A percentile compares a stretch with the other conserved stretches of the same genome.
These are phyloP conservation scores for Magallana angulata DNA, from an alignment of 1,140 invertebrate genomes.

Conservation along the genomic window DNA sequence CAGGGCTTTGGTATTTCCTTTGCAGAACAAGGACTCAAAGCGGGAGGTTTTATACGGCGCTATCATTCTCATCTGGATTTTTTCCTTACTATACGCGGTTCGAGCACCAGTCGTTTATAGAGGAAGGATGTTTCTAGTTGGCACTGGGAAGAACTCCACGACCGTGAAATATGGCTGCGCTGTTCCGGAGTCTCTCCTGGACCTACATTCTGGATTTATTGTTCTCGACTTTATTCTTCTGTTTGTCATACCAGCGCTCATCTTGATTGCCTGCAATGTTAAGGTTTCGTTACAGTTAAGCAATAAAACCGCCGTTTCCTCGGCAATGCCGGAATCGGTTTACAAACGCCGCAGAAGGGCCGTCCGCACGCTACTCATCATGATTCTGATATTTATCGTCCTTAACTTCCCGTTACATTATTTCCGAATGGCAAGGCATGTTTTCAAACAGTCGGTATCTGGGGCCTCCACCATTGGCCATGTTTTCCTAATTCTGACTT, in stretches of 20 bases:
- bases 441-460: neutral
- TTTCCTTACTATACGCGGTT: conserved; percentile 36
- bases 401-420: conserved; percentile 50
- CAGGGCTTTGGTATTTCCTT: conserved; percentile 41
- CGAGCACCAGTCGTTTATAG: conserved; percentile 40
- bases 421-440: conserved; percentile 21
- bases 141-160: conserved; percentile 17
- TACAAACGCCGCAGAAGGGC: conserved; percentile 27
- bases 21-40: neutral
- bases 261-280: conserved; percentile 43
- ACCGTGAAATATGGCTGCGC: conserved; percentile 5
- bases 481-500: conserved; percentile 44
- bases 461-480: neutral
- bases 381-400: conserved; percentile 47
- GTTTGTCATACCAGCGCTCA: conserved; percentile 34
- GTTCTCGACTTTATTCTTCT: conserved; percentile 43
- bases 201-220: conserved; percentile 25
- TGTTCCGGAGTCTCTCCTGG: neutral
- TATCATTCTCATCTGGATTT: conserved; percentile 21
- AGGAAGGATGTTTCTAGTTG: neutral
- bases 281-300: conserved; percentile 33
- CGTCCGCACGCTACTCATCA: conserved; percentile 37
- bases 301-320: neutral
- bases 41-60: neutral
- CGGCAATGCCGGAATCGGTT: neutral